Evolutionary conservation across 1,140 invertebrate genomes (phyloP), one percentile per base, ranked within the genome.

Genomic region (Zelostemma sp.): DNA sequence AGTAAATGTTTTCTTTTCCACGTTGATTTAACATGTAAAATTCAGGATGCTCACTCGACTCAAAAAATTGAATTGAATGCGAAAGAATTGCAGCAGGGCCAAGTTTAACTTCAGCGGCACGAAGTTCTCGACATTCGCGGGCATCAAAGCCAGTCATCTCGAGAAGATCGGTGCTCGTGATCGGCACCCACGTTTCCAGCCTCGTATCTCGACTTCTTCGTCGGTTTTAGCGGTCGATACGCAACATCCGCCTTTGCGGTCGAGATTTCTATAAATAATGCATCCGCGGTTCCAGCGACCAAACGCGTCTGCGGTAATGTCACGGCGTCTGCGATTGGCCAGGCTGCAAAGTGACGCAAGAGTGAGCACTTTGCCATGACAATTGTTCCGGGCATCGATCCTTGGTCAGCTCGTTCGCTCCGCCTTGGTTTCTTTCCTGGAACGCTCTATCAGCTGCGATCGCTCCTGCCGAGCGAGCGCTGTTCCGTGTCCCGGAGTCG

Each of bases 231-330:
- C 50, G 53, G 45, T 35, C 58, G 28, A 55, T 49, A 40, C 45
- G 38, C 59, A 40, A 58, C 66, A 63, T 69, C 65, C 65, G 58
- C 48, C 51, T 68, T 69, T 14, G 59, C 17, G 66, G 59, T 60
- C 54, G 31, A 43, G 12, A 59, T 59, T 60, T 50, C 56, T 59
- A 69, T 69, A 69, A 69, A 69, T 63, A 69, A 69, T 63, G 50
- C 62, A 69, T 50, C 55, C 38, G 66, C 38, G 58, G 59, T 68
- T 57, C 47, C 54, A 18, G 11, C 41, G 21, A 28, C 51, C 59
- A 50, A 69, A 63, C 33, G 35, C 46, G 25, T 63, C 50, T 59
- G 56, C 58, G 59, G 55, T 59, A 55, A 41, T 33, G 31, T 53
- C 57, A 51, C 47, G 57, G 18, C 47, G 54, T 38, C 46, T 46